These are phyloP conservation scores for Diorhabda sublineata DNA, from an alignment of 1,140 invertebrate species.

Conservation along the genomic window DNA sequence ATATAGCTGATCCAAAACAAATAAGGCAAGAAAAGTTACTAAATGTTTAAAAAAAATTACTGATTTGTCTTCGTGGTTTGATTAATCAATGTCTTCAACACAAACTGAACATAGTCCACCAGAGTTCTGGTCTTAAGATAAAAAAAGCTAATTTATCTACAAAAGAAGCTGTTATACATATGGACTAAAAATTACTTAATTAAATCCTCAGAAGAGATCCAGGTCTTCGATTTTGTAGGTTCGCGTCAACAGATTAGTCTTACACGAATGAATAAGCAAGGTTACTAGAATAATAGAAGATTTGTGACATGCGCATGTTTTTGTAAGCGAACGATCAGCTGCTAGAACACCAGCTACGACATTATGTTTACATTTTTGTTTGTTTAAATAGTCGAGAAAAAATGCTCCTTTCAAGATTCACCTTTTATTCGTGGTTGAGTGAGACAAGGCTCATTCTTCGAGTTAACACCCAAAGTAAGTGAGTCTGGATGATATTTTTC, in stretches of 20 bases:
- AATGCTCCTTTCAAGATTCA: too few species aligned
- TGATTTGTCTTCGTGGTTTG: neutral
- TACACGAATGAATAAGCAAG: conserved; percentile 22
- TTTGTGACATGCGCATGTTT: too few species aligned
- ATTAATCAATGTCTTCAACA: neutral
- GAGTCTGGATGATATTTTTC: too few species aligned
- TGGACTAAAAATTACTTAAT: conserved; percentile 39
- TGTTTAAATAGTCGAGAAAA: too few species aligned
- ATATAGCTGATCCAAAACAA: neutral
- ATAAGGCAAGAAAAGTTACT: neutral
- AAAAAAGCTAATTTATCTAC: conserved; percentile 32
- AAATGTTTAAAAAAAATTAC: neutral
- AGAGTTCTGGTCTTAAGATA: conserved; percentile 28
- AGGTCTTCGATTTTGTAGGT: conserved; percentile 41
- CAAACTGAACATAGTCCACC: conserved; percentile 21
- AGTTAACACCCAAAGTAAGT: too few species aligned
- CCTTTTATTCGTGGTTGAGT: too few species aligned
- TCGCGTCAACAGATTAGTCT: conserved; percentile 34
- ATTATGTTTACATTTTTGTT: too few species aligned
- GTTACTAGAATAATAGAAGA: too few species aligned
- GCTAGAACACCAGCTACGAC: too few species aligned
- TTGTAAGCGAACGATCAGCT: too few species aligned
- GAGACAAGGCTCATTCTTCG: too few species aligned
- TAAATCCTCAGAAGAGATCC: conserved; percentile 38
- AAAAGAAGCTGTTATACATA: conserved; percentile 27